Percentiles rank a stretch among this genome's conserved stretches.
Conservation (phyloP, 1,140 invertebrate genomes). For the Orchesella cincta region DNA sequence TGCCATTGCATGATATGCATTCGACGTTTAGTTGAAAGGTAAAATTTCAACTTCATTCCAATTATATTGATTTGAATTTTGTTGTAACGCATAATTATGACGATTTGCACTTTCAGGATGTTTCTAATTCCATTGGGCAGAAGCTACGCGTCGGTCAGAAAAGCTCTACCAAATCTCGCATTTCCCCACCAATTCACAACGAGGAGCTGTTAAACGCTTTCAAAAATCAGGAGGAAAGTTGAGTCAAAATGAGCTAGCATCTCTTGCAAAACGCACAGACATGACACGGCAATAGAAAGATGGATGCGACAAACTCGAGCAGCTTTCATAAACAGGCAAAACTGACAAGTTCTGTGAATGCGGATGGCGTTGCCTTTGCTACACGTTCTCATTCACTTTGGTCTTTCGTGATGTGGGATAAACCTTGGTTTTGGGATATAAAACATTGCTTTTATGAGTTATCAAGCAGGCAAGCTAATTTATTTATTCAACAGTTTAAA, state of each 20-base stretch:
- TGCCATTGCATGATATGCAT: constrained; percentile 74
- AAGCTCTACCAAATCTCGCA: constrained; percentile 68
- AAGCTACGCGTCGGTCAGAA: constrained; percentile 70
- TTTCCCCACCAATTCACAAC: constrained; percentile 62
- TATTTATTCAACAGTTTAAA: not conserved
- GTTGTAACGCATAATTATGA: constrained; percentile 52
- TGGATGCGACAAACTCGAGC: constrained; percentile 87
- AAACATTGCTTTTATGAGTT: constrained; percentile 83
- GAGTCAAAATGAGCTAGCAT: constrained; percentile 74
- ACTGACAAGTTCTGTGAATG: constrained; percentile 89
- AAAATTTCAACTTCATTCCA: constrained; percentile 50
- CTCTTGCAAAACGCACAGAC: constrained; percentile 83
- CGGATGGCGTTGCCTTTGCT: constrained; percentile 86
- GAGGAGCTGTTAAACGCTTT: constrained; percentile 75
- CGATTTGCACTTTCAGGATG: constrained; percentile 69
- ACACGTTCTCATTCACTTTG: constrained; percentile 78
- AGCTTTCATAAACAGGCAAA: constrained; percentile 78
- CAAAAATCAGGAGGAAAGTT: constrained; percentile 62
- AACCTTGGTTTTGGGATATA: constrained; percentile 94
- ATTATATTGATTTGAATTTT: not conserved
- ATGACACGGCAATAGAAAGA: constrained; percentile 81
- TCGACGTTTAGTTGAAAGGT: constrained; percentile 80
- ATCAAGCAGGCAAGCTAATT: constrained; percentile 58
- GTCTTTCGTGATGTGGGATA: constrained; percentile 86
- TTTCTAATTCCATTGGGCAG: constrained; percentile 74